A percentile compares a stretch with the other conserved stretches of the same genome.
phyloP scores from a whole-genome alignment of 2,113 vertebrate genomes.

The Dolichallabes microphthalmus region DNA sequence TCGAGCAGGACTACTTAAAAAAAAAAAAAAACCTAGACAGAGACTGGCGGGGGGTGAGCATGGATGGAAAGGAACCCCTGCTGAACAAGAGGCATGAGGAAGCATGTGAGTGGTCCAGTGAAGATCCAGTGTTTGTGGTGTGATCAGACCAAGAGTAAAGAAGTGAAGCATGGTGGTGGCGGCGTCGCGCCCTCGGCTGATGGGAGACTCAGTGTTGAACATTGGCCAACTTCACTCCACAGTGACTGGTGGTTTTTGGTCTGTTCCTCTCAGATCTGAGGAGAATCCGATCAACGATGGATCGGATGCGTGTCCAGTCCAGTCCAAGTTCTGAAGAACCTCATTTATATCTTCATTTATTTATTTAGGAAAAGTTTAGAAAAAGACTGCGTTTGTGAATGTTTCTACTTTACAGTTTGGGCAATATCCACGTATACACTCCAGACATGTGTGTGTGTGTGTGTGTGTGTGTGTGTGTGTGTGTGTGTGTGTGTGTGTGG shows the following conservation, averaged over 20 bases:
- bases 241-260: no score
- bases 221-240: no score
- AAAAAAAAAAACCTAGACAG: background rate
- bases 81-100: background rate
- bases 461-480: constrained; percentile 35
- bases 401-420: constrained; percentile 7
- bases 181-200: background rate
- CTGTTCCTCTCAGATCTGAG: background rate
- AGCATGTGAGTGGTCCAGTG: background rate
- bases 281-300: background rate
- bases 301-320: background rate
- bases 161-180: background rate
- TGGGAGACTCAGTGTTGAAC: background rate
- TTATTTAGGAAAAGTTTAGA: constrained; percentile 12
- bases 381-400: background rate
- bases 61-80: background rate
- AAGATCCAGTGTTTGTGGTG: background rate
- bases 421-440: constrained; percentile 25
- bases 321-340: no score
- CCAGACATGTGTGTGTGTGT: constrained; percentile 34
- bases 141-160: background rate
- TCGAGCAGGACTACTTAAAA: background rate
- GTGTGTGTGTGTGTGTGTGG: constrained; percentile 44
- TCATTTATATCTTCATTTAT: background rate
- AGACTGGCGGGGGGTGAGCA: background rate